Base-by-base conservation (phyloP, 2,113 vertebrate species). In the Galbula dea region DNA sequence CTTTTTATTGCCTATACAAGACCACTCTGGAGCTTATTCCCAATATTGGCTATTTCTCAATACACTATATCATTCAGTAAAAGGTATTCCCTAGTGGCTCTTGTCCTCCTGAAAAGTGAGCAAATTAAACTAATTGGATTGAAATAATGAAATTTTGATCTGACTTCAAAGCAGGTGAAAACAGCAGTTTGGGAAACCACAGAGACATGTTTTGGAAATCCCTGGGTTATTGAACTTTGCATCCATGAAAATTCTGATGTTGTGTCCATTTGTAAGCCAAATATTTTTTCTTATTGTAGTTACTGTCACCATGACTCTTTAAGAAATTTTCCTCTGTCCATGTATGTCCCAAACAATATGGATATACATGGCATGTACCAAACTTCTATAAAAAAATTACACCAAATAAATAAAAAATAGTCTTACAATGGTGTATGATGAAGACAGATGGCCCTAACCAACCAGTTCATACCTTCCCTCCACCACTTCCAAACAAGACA, bases 211-310 rank as follows among this genome's bases (percentile, higher is more conserved):
- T 83, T 72, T 34, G 21, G 18, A 79, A 78, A 72, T 79, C 46
- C 32, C 0, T 0, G 29, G 26, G 32, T 65, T 45, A 36, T 0
- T 23, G 48, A 77, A 7, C 62, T 77, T 76, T 86, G 24, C 32
- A 41, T 79, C 24, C 6, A 27, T 51, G 26, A 10, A 82, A 61
- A 62, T 78, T 59, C 36, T 54, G 45, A 54, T 8, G 8, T 18
- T 63, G 15, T 4, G 15, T 77, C 26, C 12, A 30, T 65, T 63
- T 75, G 59, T 26, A 61, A 45, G 76, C 82, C 32, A 9, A 46
- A 2, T 49, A 12, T 41, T 80, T 83, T 61, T 86, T 65, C 26
- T 87, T 4, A 11, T 26, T 80, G 34, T 68, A 68, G 15, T 57
- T 81, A 20, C 15, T 66, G 54, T 54, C 36, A 58, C 15, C 4